Percentiles rank a stretch among this genome's conserved stretches.
Conservation (phyloP, 2,113 vertebrate genomes). For the Fulica atra region DNA sequence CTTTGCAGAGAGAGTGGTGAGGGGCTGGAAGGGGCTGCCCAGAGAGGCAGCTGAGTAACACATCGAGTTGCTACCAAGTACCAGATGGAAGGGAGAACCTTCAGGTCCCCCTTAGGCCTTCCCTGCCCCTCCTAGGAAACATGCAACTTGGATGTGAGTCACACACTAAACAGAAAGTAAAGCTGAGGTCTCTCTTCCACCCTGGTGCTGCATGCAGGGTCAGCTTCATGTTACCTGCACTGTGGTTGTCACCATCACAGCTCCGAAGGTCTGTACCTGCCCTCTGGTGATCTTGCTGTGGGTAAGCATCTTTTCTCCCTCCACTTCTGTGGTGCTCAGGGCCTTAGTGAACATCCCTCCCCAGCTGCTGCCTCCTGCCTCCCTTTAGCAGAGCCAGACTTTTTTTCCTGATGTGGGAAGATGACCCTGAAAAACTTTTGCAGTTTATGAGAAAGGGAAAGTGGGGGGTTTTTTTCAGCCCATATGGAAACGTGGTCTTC, state of each 20-base stretch:
- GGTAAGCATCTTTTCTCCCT: too few species aligned
- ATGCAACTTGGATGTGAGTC: neutral
- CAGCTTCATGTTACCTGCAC: neutral
- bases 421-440: neutral
- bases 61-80: neutral
- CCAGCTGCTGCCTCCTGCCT: neutral
- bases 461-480: neutral
- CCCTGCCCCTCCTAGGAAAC: neutral
- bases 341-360: neutral
- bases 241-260: neutral
- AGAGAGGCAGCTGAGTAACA: neutral
- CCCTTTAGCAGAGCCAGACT: neutral
- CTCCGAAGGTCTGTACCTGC: neutral
- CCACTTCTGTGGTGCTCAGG: neutral
- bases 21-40: too few species aligned
- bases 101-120: neutral
- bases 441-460: neutral
- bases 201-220: neutral
- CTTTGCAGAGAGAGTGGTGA: too few species aligned
- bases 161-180: neutral
- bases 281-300: neutral
- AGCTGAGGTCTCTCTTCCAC: neutral
- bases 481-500: fast-evolving
- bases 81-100: neutral
- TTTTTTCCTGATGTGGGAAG: neutral